Percentiles rank a stretch among this genome's conserved stretches.
phyloP scores from a whole-genome alignment of 2,113 vertebrate genomes.

The Amphilophus citrinellus region DNA sequence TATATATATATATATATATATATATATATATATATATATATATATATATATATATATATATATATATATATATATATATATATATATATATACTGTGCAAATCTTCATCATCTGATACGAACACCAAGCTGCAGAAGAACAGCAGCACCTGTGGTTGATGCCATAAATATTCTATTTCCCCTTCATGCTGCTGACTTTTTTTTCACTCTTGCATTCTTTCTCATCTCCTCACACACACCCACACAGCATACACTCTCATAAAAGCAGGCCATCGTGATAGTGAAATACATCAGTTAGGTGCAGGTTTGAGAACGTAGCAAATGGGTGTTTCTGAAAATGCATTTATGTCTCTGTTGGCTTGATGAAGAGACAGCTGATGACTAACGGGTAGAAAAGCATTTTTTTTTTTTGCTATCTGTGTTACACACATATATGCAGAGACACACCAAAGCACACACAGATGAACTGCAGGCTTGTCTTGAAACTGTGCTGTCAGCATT shows the following conservation, averaged over 20 bases:
- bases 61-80: no score
- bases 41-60: no score
- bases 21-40: no score
- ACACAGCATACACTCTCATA: not conserved
- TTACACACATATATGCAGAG: not conserved
- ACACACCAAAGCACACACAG: not conserved
- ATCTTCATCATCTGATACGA: conserved; percentile 22
- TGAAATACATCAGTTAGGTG: conserved; percentile 1
- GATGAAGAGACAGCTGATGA: conserved; percentile 14
- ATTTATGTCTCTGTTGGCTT: not conserved
- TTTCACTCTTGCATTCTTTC: not conserved
- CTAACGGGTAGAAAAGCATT: not conserved
- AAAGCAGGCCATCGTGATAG: not conserved
- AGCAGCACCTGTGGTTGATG: not conserved
- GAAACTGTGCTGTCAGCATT: conserved; percentile 9
- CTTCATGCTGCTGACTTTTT: not conserved
- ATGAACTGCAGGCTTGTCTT: conserved; percentile 19
- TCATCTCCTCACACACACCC: not conserved
- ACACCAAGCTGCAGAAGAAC: not conserved
- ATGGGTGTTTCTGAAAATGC: not conserved
- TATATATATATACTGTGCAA: not conserved
- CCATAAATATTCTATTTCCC: not conserved
- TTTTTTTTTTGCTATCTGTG: not conserved
- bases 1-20: no score
- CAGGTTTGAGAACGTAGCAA: not conserved